Evolutionary conservation across 2,888 invertebrate species (phyloP).

Genomic region (Pachymerium ferrugineum): DNA sequence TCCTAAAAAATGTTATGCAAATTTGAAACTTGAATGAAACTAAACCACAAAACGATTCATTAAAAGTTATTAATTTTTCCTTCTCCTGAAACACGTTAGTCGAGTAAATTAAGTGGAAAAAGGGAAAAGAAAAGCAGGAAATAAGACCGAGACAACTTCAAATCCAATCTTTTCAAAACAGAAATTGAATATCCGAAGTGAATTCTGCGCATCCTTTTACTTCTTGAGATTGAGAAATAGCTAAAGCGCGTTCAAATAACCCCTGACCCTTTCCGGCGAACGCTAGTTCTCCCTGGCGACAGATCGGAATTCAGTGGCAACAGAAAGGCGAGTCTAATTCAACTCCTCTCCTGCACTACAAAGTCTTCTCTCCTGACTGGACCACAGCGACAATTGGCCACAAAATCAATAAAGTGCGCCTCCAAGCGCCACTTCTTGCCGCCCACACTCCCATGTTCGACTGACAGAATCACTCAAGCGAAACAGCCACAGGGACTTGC

Average conservation of each 20-base stretch:
- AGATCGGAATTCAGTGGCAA: constrained; percentile 25
- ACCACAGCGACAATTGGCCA: constrained; percentile 16
- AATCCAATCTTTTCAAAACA: constrained; percentile 12
- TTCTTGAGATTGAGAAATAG: constrained; percentile 10
- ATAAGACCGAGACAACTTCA: constrained; percentile 17
- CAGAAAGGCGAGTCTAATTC: constrained; percentile 22
- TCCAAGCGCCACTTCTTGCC: constrained; percentile 22
- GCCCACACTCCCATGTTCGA: constrained; percentile 16
- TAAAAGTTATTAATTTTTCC: neutral
- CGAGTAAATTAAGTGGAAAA: neutral
- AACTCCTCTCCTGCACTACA: neutral
- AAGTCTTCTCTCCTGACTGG: constrained; percentile 21
- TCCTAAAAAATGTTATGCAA: neutral
- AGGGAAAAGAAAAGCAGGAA: neutral
- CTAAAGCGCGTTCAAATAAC: neutral
- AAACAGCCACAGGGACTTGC: constrained; percentile 3
- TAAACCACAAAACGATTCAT: neutral
- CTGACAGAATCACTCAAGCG: constrained; percentile 14
- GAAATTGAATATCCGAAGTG: constrained; percentile 22
- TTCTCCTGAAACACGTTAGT: neutral
- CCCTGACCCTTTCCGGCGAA: constrained; percentile 9
- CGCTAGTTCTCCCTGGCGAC: neutral
- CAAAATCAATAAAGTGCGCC: constrained; percentile 25
- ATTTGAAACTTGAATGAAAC: neutral
- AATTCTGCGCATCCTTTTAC: constrained; percentile 27